Percentiles rank a stretch among this genome's conserved stretches.
Conservation (phyloP, 2,888 invertebrate genomes). For the Eupsilia transversa region DNA sequence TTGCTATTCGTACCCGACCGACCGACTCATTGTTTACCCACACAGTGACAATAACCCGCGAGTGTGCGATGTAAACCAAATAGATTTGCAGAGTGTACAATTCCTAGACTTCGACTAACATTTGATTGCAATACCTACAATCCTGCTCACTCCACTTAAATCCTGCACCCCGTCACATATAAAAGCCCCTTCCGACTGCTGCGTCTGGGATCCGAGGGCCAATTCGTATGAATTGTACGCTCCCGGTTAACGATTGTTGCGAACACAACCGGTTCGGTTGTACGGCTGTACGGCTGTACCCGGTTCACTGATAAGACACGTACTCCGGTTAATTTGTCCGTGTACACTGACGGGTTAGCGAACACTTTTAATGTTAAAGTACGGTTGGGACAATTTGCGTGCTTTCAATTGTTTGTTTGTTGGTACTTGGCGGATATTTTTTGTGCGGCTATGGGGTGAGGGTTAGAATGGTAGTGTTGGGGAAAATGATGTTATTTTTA, state of each 20-base stretch:
- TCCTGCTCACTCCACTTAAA: not conserved
- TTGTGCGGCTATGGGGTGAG: not conserved
- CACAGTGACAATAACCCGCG: no score
- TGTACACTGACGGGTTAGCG: slow-evolving; percentile 58
- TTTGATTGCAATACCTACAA: not conserved
- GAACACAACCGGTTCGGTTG: slow-evolving; percentile 73
- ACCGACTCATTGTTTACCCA: no score
- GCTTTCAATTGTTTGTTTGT: slow-evolving; percentile 52
- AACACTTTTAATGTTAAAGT: slow-evolving; percentile 60
- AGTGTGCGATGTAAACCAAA: no score
- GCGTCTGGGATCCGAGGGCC: slow-evolving; percentile 78
- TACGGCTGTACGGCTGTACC: slow-evolving; percentile 64
- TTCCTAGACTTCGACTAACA: not conserved
- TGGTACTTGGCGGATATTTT: not conserved
- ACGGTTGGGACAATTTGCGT: slow-evolving; percentile 50
- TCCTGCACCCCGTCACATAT: slow-evolving; percentile 34
- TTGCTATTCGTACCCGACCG: no score
- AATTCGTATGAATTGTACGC: slow-evolving; percentile 81
- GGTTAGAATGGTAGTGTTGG: not conserved
- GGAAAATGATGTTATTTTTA: not conserved
- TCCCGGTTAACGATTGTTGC: slow-evolving; percentile 77
- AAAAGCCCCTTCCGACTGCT: slow-evolving; percentile 66
- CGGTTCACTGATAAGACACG: slow-evolving; percentile 79
- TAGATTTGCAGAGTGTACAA: no score
- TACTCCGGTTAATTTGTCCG: slow-evolving; percentile 71